These are phyloP conservation scores for Leucophenga maculata DNA, from an alignment of 2,888 invertebrate genomes.

Conservation along the genomic window DNA sequence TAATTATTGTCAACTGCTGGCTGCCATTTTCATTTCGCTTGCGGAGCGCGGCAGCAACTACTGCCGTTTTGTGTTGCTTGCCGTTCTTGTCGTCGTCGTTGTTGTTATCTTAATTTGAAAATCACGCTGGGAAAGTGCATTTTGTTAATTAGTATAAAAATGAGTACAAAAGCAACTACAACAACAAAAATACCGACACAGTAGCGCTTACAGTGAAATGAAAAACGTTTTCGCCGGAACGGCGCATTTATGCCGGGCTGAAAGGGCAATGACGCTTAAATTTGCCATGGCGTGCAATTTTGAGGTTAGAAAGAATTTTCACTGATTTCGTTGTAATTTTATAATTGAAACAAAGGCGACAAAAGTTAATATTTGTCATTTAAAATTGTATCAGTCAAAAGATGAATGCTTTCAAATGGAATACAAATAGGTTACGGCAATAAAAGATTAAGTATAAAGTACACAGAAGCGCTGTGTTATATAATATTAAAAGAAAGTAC, in stretches of 20 bases:
- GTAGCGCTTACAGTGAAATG: background rate
- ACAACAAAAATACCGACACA: background rate
- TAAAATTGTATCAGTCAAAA: no score
- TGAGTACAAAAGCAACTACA: background rate
- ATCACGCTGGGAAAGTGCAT: slow-evolving; percentile 56
- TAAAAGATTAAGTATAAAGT: no score
- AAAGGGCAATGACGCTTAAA: no score
- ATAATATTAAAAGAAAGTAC: no score
- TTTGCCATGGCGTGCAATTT: no score
- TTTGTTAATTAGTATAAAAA: slow-evolving; percentile 59
- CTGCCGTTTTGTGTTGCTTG: slow-evolving; percentile 7
- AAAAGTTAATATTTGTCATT: no score
- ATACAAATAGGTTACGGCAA: no score
- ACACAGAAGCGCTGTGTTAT: no score
- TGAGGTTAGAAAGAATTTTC: no score
- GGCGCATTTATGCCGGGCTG: background rate
- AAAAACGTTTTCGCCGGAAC: slow-evolving; percentile 10
- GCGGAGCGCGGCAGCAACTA: background rate
- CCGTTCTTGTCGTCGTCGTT: slow-evolving; percentile 31
- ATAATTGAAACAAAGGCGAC: no score
- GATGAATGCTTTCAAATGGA: no score
- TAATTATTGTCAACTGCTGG: slow-evolving; percentile 50
- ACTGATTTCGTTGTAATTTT: no score
- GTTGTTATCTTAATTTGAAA: slow-evolving; percentile 47
- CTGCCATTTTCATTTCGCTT: background rate